These are phyloP conservation scores for Rhogogaster chlorosoma DNA, from an alignment of 2,888 invertebrate genomes.

Conservation along the genomic window DNA sequence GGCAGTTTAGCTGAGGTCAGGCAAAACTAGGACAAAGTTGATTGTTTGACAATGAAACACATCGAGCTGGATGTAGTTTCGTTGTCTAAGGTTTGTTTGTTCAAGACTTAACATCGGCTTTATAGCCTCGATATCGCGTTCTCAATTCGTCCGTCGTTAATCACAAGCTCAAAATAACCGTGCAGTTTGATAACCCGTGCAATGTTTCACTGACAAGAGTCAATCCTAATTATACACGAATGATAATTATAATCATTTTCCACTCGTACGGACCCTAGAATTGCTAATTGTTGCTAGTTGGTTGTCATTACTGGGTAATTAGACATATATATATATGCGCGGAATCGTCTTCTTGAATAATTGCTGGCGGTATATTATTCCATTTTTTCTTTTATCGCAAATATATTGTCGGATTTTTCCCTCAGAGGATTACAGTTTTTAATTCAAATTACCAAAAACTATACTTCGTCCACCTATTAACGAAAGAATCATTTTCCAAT, in stretches of 20 bases:
- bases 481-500: not conserved
- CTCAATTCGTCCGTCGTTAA: constrained; percentile 7
- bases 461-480: not conserved
- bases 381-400: not conserved
- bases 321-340: not conserved
- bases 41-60: constrained; percentile 32
- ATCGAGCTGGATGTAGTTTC: constrained; percentile 19
- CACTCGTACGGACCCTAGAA: not conserved
- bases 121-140: constrained; percentile 34
- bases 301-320: not conserved
- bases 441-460: not conserved
- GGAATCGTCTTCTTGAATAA: not conserved
- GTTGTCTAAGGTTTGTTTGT: constrained; percentile 46
- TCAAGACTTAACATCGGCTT: constrained; percentile 15
- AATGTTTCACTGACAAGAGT: not conserved
- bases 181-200: constrained; percentile 27
- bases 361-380: not conserved
- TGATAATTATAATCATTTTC: not conserved
- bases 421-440: not conserved
- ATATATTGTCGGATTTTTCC: not conserved
- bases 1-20: constrained; percentile 10
- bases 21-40: constrained; percentile 41
- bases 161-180: not conserved
- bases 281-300: not conserved
- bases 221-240: not conserved